A percentile compares a stretch with the other conserved stretches of the same genome.
phyloP scores from a whole-genome alignment of 2,888 invertebrate species.

The Quadroppia sp. region DNA sequence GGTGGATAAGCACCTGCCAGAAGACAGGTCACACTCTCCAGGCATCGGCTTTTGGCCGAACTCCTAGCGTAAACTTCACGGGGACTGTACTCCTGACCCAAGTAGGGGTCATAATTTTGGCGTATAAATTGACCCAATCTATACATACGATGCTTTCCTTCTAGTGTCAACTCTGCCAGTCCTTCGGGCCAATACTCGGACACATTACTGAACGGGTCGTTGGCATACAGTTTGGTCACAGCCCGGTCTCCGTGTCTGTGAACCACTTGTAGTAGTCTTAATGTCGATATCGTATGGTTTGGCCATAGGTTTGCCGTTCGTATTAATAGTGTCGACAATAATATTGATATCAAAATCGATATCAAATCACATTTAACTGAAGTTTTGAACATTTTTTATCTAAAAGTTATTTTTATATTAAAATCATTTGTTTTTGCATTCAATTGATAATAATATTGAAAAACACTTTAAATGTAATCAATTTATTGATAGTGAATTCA shows the following conservation, averaged over 20 bases:
- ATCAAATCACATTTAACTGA: too few relatives aligned
- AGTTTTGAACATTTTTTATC: too few relatives aligned
- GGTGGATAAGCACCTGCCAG: conserved; percentile 33
- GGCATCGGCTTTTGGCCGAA: conserved; percentile 28
- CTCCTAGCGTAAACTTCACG: conserved; percentile 38
- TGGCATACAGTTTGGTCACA: conserved; percentile 17
- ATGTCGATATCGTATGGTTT: conserved; percentile 25
- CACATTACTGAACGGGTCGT: conserved; percentile 39
- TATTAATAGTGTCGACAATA: too few relatives aligned
- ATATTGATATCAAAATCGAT: too few relatives aligned
- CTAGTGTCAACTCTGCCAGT: conserved; percentile 15
- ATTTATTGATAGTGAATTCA: too few relatives aligned
- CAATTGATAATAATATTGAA: too few relatives aligned
- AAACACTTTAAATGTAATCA: too few relatives aligned
- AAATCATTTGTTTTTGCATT: too few relatives aligned
- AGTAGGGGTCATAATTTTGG: conserved; percentile 20
- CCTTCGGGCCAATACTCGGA: conserved; percentile 41
- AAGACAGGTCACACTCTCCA: conserved; percentile 33
- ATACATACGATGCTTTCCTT: conserved; percentile 41
- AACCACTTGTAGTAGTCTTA: conserved; percentile 39
- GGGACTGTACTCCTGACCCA: conserved; percentile 17
- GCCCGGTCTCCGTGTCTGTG: conserved; percentile 42
- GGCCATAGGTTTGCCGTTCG: neutral
- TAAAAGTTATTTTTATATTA: too few relatives aligned
- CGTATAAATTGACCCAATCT: conserved; percentile 39